These are phyloP conservation scores for Drosophila parabipectinata DNA, from an alignment of 1,140 invertebrate species.

Conservation along the genomic window DNA sequence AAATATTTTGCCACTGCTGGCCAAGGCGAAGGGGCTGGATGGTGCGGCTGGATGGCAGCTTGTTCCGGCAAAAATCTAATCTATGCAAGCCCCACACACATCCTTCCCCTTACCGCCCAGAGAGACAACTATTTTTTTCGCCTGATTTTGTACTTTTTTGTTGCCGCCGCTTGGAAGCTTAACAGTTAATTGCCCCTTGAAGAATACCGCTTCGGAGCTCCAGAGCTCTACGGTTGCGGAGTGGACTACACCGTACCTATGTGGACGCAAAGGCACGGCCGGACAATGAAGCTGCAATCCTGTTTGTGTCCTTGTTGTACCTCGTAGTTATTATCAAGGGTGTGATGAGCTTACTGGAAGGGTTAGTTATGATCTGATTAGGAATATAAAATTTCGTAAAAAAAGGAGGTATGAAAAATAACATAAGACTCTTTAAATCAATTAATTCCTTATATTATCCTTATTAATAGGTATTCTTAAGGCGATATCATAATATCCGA, in stretches of 20 bases:
- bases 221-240: background rate
- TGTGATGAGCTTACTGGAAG: background rate
- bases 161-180: slow-evolving; percentile 53
- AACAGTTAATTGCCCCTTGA: slow-evolving; percentile 79
- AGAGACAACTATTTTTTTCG: slow-evolving; percentile 62
- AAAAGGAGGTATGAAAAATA: background rate
- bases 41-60: slow-evolving; percentile 4
- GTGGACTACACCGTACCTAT: slow-evolving; percentile 50
- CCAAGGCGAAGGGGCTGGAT: slow-evolving; percentile 1
- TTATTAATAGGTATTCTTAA: background rate
- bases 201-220: slow-evolving; percentile 59
- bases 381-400: background rate
- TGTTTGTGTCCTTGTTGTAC: slow-evolving; percentile 7
- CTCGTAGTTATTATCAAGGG: slow-evolving; percentile 2
- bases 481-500: background rate
- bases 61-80: slow-evolving; percentile 67
- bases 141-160: slow-evolving; percentile 49
- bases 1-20: slow-evolving; percentile 59
- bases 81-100: slow-evolving; percentile 61
- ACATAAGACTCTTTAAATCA: too few species aligned
- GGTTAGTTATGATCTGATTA: background rate
- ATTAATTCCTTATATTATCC: background rate
- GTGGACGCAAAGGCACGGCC: slow-evolving; percentile 47
- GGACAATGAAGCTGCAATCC: slow-evolving; percentile 26
- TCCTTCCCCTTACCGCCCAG: background rate